Percentiles rank a stretch among this genome's conserved stretches.
Evolutionary conservation across 1,140 invertebrate species (phyloP).

Genomic region (Oryctes rhinoceros): DNA sequence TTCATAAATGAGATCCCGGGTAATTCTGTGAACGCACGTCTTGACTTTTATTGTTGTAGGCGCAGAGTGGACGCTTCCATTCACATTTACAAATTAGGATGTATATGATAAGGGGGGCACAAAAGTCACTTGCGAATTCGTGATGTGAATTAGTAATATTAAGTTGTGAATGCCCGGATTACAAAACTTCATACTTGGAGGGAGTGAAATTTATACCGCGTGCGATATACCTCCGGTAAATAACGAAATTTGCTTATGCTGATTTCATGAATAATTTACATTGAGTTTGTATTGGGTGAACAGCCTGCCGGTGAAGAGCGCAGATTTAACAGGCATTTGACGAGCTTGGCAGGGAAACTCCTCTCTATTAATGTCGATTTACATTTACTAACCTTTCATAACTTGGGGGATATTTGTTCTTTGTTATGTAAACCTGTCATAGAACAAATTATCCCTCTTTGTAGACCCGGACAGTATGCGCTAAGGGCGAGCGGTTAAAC

Average conservation of each 20-base stretch:
- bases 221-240: background rate
- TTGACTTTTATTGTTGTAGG: slow-evolving; percentile 1
- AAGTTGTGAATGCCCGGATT: background rate
- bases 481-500: background rate
- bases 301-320: background rate
- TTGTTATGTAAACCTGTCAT: slow-evolving; percentile 18
- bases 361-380: slow-evolving; percentile 15
- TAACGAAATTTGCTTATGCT: slow-evolving; percentile 15
- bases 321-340: background rate
- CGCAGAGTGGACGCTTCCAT: background rate
- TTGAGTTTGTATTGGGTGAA: slow-evolving; percentile 5
- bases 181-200: slow-evolving; percentile 4
- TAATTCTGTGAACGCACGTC: background rate
- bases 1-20: slow-evolving; percentile 1
- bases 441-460: slow-evolving; percentile 1
- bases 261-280: slow-evolving; percentile 15
- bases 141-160: slow-evolving; percentile 18
- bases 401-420: slow-evolving; percentile 11
- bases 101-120: background rate
- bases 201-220: background rate
- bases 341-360: slow-evolving; percentile 3
- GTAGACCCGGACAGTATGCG: background rate
- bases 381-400: background rate
- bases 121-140: background rate
- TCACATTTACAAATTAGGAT: background rate